These are phyloP conservation scores for Atherix ibis DNA, from an alignment of 2,888 invertebrate genomes.

Conservation along the genomic window DNA sequence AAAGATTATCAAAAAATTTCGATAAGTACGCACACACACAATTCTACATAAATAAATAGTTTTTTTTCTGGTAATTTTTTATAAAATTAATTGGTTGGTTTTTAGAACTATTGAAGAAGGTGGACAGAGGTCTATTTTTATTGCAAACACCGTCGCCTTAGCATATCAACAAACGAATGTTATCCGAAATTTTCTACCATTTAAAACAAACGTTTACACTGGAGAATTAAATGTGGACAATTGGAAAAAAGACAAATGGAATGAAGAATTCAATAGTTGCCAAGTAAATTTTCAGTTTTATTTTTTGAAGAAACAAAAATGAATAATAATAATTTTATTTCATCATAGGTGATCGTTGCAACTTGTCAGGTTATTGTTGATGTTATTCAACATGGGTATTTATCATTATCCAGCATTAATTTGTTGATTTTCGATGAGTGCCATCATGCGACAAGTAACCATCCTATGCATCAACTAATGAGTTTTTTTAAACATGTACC, in stretches of 20 bases:
- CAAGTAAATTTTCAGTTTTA: too few species aligned
- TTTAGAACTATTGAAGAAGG: slow-evolving; percentile 39
- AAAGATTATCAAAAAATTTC: slow-evolving; percentile 30
- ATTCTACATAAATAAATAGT: too few species aligned
- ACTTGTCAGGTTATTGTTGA: slow-evolving; percentile 69
- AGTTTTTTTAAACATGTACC: slow-evolving; percentile 39
- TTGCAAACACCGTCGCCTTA: slow-evolving; percentile 68
- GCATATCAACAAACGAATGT: slow-evolving; percentile 62
- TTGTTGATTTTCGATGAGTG: slow-evolving; percentile 90
- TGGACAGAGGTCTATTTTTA: slow-evolving; percentile 61
- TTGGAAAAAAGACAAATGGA: slow-evolving; percentile 53
- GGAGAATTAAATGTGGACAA: slow-evolving; percentile 60
- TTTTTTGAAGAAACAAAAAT: background rate
- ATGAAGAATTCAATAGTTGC: slow-evolving; percentile 42
- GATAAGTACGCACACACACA: slow-evolving; percentile 25
- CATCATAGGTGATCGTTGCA: slow-evolving; percentile 37
- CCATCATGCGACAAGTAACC: slow-evolving; percentile 68
- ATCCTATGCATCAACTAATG: slow-evolving; percentile 69
- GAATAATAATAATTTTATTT: background rate
- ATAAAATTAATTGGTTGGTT: too few species aligned
- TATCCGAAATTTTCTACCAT: slow-evolving; percentile 43
- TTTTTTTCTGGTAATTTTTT: too few species aligned
- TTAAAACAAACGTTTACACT: slow-evolving; percentile 49
- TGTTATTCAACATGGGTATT: slow-evolving; percentile 44
- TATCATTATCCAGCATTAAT: slow-evolving; percentile 48